These are phyloP conservation scores for Periophthalmus magnuspinnatus DNA, from an alignment of 2,797 vertebrate genomes.

Conservation along the genomic window DNA sequence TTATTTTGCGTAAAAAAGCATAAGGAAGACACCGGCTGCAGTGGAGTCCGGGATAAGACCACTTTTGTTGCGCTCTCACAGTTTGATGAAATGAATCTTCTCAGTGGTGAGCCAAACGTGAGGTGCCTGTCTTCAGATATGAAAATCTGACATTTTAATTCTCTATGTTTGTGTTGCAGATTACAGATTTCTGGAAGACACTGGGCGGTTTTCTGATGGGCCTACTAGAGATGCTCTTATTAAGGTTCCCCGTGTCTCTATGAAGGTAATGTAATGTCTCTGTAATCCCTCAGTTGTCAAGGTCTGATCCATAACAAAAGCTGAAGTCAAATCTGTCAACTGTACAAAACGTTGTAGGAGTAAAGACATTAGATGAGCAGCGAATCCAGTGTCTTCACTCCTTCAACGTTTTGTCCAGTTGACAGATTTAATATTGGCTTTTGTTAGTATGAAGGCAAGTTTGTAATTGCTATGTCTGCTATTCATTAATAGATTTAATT, in stretches of 20 bases:
- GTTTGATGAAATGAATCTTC: slow-evolving; percentile 89
- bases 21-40: slow-evolving; percentile 84
- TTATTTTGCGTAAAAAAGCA: slow-evolving; percentile 91
- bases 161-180: slow-evolving; percentile 70
- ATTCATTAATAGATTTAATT: too few relatives aligned
- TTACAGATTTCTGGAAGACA: slow-evolving; percentile 94
- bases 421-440: too few relatives aligned
- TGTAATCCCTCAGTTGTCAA: too few relatives aligned
- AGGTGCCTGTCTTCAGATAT: too few relatives aligned
- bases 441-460: slow-evolving; percentile 55
- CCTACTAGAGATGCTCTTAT: slow-evolving; percentile 80
- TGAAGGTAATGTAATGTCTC: too few relatives aligned
- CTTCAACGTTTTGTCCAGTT: too few relatives aligned
- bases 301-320: too few relatives aligned
- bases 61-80: slow-evolving; percentile 82
- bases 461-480: neutral
- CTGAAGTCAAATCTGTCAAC: too few relatives aligned
- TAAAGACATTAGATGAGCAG: too few relatives aligned
- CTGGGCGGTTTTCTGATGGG: slow-evolving; percentile 84
- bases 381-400: too few relatives aligned
- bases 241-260: slow-evolving; percentile 39
- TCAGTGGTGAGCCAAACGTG: slow-evolving; percentile 79
- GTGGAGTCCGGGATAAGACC: slow-evolving; percentile 87
- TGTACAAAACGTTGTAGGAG: too few relatives aligned
- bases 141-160: neutral